A percentile compares a stretch with the other conserved stretches of the same genome.
Conservation (phyloP, 2,113 vertebrate genomes). For the Scopus umbretta region DNA sequence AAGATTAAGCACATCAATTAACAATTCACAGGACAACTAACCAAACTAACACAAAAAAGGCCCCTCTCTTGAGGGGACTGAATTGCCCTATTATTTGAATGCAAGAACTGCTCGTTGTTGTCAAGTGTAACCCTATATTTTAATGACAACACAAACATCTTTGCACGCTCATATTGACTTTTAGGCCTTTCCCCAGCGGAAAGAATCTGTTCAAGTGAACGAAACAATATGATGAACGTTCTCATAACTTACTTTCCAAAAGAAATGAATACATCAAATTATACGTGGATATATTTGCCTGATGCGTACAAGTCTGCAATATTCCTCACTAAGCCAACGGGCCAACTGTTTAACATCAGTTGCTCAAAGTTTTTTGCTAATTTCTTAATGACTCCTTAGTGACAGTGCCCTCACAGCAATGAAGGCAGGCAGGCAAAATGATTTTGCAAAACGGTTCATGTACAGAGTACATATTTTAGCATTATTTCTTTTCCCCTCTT, state of each 20-base stretch:
- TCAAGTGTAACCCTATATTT: neutral
- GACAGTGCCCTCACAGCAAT: neutral
- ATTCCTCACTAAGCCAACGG: neutral
- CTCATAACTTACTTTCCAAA: neutral
- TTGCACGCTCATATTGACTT: neutral
- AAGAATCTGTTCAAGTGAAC: neutral
- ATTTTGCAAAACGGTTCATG: neutral
- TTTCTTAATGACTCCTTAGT: neutral
- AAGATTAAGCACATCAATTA: slow-evolving; percentile 16
- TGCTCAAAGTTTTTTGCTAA: neutral
- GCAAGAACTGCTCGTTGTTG: neutral
- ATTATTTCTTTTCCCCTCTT: neutral
- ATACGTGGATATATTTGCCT: neutral
- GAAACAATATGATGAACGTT: neutral
- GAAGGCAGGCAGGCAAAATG: neutral
- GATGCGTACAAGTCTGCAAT: neutral
- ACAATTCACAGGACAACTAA: neutral
- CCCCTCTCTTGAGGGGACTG: neutral
- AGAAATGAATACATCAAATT: neutral
- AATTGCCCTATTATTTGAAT: neutral
- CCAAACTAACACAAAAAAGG: neutral
- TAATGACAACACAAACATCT: neutral
- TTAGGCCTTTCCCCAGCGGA: neutral
- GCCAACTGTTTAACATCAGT: neutral
- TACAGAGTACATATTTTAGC: neutral